Percentiles rank a stretch among this genome's conserved stretches.
Evolutionary conservation across 2,888 invertebrate species (phyloP).

Genomic region (Pogonocherus hispidulus): DNA sequence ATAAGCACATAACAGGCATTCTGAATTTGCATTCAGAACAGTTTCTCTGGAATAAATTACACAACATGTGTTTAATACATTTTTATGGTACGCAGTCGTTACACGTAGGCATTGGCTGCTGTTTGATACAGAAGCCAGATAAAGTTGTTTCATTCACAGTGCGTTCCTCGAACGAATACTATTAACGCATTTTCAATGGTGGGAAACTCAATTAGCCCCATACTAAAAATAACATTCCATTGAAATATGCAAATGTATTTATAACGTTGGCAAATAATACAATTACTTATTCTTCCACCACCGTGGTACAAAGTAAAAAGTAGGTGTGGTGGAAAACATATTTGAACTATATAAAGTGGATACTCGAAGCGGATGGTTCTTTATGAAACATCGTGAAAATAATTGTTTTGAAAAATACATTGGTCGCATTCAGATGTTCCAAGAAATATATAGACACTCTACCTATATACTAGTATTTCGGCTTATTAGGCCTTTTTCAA

Average conservation of each 20-base stretch:
- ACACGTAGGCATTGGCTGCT: slow-evolving; percentile 15
- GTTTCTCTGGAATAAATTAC: slow-evolving; percentile 1
- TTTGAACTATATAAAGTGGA: no score
- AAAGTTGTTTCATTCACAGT: slow-evolving; percentile 13
- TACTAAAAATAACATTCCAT: slow-evolving; percentile 1
- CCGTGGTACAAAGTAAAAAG: no score
- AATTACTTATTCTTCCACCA: neutral
- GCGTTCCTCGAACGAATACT: slow-evolving; percentile 1
- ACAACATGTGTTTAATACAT: neutral
- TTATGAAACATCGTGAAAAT: no score
- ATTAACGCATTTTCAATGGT: neutral
- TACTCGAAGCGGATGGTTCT: no score
- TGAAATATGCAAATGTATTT: slow-evolving; percentile 13
- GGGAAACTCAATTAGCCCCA: neutral
- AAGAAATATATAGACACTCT: no score
- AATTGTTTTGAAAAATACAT: no score
- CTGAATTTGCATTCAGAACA: neutral
- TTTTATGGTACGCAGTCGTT: neutral
- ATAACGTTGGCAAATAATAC: neutral
- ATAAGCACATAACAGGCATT: neutral
- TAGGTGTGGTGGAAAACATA: no score
- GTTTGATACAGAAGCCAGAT: slow-evolving; percentile 1
- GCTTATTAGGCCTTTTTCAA: no score
- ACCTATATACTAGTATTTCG: no score
- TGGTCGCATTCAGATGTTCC: no score